These are phyloP conservation scores for Diachasmimorpha longicaudata DNA, from an alignment of 1,140 invertebrate genomes.

Conservation along the genomic window DNA sequence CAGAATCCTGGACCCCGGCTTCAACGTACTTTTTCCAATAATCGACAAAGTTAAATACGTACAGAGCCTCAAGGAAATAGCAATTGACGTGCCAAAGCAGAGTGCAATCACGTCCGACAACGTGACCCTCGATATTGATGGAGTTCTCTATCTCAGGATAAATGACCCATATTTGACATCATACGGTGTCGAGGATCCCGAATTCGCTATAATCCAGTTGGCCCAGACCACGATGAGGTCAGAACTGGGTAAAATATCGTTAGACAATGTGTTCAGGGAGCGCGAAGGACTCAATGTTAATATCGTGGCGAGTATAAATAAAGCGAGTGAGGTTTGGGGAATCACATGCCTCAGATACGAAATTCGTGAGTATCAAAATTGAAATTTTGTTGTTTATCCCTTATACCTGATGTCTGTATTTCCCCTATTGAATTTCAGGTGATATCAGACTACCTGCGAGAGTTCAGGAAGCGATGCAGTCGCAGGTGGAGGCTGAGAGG, in stretches of 20 bases:
- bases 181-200: slow-evolving; percentile 99
- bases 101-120: slow-evolving; percentile 98
- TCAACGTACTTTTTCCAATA: slow-evolving; percentile 93
- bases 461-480: slow-evolving; percentile 99
- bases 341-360: slow-evolving; percentile 97
- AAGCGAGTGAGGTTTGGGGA: slow-evolving; percentile 97
- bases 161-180: slow-evolving; percentile 93
- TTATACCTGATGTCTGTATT: no score
- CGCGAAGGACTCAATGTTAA: slow-evolving; percentile 94
- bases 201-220: slow-evolving; percentile 98
- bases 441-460: slow-evolving; percentile 91
- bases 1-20: slow-evolving; percentile 89
- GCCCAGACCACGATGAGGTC: slow-evolving; percentile 99
- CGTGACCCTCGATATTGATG: slow-evolving; percentile 96
- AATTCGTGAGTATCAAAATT: slow-evolving; percentile 79
- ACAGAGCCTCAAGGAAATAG: slow-evolving; percentile 98
- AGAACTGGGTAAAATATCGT: slow-evolving; percentile 96
- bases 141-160: slow-evolving; percentile 94
- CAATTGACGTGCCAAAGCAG: slow-evolving; percentile 98
- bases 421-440: slow-evolving; percentile 67
- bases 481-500: slow-evolving; percentile 98
- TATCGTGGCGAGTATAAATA: slow-evolving; percentile 97
- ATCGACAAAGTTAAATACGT: slow-evolving; percentile 97
- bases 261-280: slow-evolving; percentile 97
- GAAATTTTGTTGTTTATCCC: no score